Evolutionary conservation across 2,888 invertebrate species (phyloP).

Genomic region (Ennomos fuscantarius): DNA sequence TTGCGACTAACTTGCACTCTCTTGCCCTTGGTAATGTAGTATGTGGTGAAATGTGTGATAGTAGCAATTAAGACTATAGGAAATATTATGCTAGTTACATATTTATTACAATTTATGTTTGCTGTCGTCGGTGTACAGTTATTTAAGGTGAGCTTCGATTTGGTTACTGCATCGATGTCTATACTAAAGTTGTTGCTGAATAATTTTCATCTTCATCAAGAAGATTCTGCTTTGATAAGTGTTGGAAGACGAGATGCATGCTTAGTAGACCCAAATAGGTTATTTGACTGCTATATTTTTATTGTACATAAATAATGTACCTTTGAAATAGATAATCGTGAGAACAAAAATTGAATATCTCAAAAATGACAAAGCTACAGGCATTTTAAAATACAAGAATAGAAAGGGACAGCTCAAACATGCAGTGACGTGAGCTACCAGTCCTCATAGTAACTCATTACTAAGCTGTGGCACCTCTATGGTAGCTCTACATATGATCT

Average conservation of each 20-base stretch:
- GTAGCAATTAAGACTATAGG: conserved; percentile 99
- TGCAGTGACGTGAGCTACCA: too few species aligned
- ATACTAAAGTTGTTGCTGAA: conserved; percentile 15
- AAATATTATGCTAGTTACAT: conserved; percentile 99
- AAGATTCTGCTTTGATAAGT: conserved; percentile 6
- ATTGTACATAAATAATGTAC: too few species aligned
- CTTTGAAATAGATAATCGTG: too few species aligned
- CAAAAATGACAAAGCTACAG: too few species aligned
- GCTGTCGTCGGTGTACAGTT: conserved; percentile 99
- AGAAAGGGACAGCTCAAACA: too few species aligned
- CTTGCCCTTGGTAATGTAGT: conserved; percentile 84
- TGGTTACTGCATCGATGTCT: conserved; percentile 19
- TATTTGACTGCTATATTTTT: too few species aligned
- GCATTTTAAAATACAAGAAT: too few species aligned
- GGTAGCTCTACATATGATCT: too few species aligned
- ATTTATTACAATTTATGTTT: conserved; percentile 99
- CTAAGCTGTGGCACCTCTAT: too few species aligned
- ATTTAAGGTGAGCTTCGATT: conserved; percentile 93
- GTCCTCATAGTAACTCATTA: too few species aligned
- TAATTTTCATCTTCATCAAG: conserved; percentile 2
- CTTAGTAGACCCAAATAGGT: conserved; percentile 29
- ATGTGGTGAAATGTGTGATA: conserved; percentile 99
- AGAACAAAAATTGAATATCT: too few species aligned
- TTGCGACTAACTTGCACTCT: conserved; percentile 66
- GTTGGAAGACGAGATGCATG: conserved; percentile 25